Evolutionary conservation across 2,113 vertebrate species (phyloP).

Genomic region (Gasterosteus nipponicus): DNA sequence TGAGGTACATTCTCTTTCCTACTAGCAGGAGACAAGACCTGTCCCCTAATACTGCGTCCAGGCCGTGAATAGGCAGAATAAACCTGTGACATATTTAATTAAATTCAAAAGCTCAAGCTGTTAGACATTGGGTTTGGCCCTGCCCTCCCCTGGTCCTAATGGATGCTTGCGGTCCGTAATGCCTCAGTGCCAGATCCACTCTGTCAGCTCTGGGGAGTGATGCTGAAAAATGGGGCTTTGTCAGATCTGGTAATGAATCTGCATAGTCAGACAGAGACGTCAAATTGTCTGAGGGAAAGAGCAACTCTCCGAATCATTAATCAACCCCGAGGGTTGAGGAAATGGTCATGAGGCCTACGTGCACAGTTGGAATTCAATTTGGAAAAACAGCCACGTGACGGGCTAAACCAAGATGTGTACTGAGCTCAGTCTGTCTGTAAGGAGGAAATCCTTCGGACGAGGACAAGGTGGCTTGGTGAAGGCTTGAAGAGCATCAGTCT

Average conservation of each 20-base stretch:
- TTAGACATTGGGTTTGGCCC: slow-evolving; percentile 51
- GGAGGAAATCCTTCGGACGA: slow-evolving; percentile 31
- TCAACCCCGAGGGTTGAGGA: slow-evolving; percentile 10
- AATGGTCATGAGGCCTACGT: not conserved
- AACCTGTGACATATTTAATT: slow-evolving; percentile 73
- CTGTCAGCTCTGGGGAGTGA: slow-evolving; percentile 41
- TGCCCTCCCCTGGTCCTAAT: slow-evolving; percentile 55
- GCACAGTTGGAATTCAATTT: slow-evolving; percentile 23
- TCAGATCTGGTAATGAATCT: slow-evolving; percentile 50
- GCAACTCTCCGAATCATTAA: slow-evolving; percentile 19
- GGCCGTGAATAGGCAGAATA: slow-evolving; percentile 64
- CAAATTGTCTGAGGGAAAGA: slow-evolving; percentile 33
- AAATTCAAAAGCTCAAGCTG: slow-evolving; percentile 65
- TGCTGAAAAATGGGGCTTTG: slow-evolving; percentile 47
- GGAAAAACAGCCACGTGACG: slow-evolving; percentile 21
- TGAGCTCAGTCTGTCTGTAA: slow-evolving; percentile 7
- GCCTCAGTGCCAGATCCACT: slow-evolving; percentile 37
- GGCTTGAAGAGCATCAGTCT: slow-evolving; percentile 8
- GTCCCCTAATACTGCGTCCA: slow-evolving; percentile 33
- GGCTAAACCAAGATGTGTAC: slow-evolving; percentile 27
- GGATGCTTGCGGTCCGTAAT: slow-evolving; percentile 63
- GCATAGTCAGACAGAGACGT: slow-evolving; percentile 23
- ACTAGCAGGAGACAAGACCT: slow-evolving; percentile 39
- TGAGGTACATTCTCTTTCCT: slow-evolving; percentile 34
- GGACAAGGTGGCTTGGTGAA: not conserved